phyloP scores from a whole-genome alignment of 2,797 vertebrate genomes.

The Manis crassicaudata region DNA sequence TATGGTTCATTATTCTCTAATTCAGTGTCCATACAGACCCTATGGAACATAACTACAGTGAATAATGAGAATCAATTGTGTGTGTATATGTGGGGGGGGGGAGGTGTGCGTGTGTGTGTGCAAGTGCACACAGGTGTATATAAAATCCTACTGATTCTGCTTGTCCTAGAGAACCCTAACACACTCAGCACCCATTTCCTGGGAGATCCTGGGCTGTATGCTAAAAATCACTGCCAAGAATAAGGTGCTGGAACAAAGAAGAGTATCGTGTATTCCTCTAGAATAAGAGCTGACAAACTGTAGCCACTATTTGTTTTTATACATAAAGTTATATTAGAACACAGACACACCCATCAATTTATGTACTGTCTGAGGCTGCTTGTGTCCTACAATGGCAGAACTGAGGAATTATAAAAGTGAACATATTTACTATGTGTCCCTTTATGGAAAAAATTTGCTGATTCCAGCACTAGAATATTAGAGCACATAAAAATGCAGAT shows the following conservation, averaged over 20 bases:
- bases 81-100: background rate
- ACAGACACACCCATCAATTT: background rate
- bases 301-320: background rate
- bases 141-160: background rate
- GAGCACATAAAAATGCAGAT: background rate
- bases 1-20: background rate
- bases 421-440: background rate
- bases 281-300: background rate
- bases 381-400: background rate
- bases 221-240: background rate
- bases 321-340: background rate
- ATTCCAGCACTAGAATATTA: background rate
- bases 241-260: background rate
- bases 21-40: background rate
- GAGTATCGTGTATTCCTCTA: background rate
- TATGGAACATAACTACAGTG: background rate
- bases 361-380: background rate
- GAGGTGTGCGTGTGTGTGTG: background rate
- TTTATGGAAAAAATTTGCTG: background rate
- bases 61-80: background rate
- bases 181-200: background rate
- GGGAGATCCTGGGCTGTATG: background rate
- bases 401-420: background rate
- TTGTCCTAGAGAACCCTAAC: background rate
- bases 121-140: background rate